These are phyloP conservation scores for Brachirus orientalis DNA, from an alignment of 2,113 vertebrate genomes.

Conservation along the genomic window DNA sequence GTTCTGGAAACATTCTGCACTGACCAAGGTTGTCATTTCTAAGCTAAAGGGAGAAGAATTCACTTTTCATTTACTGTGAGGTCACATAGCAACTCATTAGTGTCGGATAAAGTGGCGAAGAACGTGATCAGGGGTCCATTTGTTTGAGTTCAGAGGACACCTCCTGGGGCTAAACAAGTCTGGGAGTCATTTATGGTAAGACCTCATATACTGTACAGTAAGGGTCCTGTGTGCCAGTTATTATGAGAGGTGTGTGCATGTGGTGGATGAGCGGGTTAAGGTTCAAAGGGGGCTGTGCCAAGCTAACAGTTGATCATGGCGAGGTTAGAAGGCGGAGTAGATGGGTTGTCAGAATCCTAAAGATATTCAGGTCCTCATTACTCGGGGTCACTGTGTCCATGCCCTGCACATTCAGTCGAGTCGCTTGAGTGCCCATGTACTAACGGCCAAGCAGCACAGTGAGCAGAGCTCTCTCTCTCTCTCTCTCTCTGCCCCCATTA, in stretches of 20 bases:
- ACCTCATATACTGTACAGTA: conserved; percentile 35
- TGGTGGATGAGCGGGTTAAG: conserved; percentile 19
- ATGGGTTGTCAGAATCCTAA: conserved; percentile 64
- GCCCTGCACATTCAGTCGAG: conserved; percentile 57
- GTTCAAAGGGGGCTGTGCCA: conserved; percentile 56
- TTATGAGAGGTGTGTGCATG: conserved; percentile 21
- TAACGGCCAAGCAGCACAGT: conserved; percentile 63
- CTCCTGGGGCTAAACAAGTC: conserved; percentile 7
- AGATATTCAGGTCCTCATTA: conserved; percentile 73
- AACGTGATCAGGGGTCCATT: not conserved
- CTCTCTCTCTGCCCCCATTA: not conserved
- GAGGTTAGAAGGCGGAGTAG: conserved; percentile 58
- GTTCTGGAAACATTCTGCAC: conserved; percentile 41
- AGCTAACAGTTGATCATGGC: conserved; percentile 64
- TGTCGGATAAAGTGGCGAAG: not conserved
- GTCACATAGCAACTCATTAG: conserved; percentile 36
- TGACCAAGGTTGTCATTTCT: conserved; percentile 56
- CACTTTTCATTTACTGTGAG: conserved; percentile 19
- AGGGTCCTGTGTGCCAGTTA: conserved; percentile 41
- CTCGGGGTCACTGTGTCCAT: conserved; percentile 54
- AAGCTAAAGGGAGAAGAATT: conserved; percentile 35
- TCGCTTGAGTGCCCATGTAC: conserved; percentile 66
- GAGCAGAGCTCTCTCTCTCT: conserved; percentile 47
- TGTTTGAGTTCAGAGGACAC: conserved; percentile 1
- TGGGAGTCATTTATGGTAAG: conserved; percentile 45